Conservation (phyloP, 2,888 invertebrate genomes). For the Leptura quadrifasciata region DNA sequence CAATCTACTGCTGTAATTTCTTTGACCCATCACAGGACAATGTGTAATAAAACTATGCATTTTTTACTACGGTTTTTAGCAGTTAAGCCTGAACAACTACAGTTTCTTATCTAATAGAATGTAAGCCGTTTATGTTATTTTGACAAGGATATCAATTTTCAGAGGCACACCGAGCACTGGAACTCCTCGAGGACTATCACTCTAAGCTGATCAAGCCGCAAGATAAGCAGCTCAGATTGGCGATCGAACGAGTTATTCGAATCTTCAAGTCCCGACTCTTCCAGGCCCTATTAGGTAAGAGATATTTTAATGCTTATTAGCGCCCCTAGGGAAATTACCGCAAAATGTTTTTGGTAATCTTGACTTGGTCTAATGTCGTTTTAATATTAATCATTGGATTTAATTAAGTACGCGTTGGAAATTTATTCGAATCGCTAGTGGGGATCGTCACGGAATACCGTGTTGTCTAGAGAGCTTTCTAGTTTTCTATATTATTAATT, state of each 20-base stretch:
- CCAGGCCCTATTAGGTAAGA: slow-evolving; percentile 97
- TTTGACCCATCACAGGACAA: no score
- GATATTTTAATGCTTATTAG: slow-evolving; percentile 10
- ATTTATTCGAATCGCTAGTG: neutral
- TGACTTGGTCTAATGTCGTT: neutral
- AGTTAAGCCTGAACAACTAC: neutral
- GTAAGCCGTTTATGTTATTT: neutral
- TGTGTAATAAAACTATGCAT: no score
- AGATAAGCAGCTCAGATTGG: slow-evolving; percentile 95
- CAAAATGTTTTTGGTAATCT: slow-evolving; percentile 10
- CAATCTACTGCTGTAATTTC: no score
- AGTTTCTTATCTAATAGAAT: neutral
- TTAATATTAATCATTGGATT: slow-evolving; percentile 4
- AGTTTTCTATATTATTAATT: neutral
- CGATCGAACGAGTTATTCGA: slow-evolving; percentile 97
- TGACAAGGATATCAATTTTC: slow-evolving; percentile 64
- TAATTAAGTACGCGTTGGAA: neutral
- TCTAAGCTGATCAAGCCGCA: slow-evolving; percentile 94
- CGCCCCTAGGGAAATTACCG: slow-evolving; percentile 13
- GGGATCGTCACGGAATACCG: neutral
- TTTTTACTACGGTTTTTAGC: no score
- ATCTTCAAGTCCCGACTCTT: slow-evolving; percentile 99
- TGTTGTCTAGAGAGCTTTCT: neutral
- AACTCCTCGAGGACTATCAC: slow-evolving; percentile 98
- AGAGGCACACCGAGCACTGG: slow-evolving; percentile 99